phyloP scores from a whole-genome alignment of 2,888 invertebrate genomes.

The Conops quadrifasciatus region DNA sequence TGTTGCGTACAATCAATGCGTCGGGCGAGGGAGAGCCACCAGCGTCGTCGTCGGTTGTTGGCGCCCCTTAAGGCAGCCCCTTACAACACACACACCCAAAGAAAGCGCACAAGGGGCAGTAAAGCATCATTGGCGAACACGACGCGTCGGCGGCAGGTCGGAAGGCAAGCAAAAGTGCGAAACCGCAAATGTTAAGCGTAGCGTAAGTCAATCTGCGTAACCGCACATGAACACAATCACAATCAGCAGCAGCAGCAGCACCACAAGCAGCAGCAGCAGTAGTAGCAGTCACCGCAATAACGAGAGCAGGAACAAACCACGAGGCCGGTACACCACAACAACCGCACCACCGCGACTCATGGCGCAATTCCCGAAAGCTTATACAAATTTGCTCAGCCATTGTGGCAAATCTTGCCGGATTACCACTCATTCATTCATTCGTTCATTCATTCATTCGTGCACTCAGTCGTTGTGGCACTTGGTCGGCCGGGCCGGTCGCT shows the following conservation, averaged over 20 bases:
- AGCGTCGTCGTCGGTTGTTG: background rate
- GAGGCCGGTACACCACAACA: background rate
- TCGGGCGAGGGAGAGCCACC: constrained; percentile 10
- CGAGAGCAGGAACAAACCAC: background rate
- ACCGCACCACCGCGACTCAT: constrained; percentile 31
- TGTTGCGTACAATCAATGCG: constrained; percentile 57
- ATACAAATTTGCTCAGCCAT: constrained; percentile 61
- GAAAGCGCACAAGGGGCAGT: background rate
- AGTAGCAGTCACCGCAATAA: constrained; percentile 25
- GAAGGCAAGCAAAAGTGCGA: constrained; percentile 57
- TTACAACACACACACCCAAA: constrained; percentile 29
- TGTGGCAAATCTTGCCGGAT: constrained; percentile 61
- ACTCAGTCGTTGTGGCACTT: too few species aligned
- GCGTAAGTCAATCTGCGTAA: constrained; percentile 57
- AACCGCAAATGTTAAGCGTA: constrained; percentile 63
- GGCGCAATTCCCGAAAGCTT: constrained; percentile 34
- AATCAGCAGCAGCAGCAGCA: constrained; percentile 21
- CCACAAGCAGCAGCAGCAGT: background rate
- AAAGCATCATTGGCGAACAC: too few species aligned
- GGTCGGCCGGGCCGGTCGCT: too few species aligned
- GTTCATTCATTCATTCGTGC: too few species aligned
- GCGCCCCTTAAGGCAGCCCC: constrained; percentile 12
- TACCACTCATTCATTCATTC: constrained; percentile 43
- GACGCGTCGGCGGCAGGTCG: constrained; percentile 20
- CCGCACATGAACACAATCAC: constrained; percentile 35